Evolutionary conservation across 1,140 invertebrate species (phyloP), one percentile per base, ranked within the genome.

Genomic region (Euura saliciscinereae): DNA sequence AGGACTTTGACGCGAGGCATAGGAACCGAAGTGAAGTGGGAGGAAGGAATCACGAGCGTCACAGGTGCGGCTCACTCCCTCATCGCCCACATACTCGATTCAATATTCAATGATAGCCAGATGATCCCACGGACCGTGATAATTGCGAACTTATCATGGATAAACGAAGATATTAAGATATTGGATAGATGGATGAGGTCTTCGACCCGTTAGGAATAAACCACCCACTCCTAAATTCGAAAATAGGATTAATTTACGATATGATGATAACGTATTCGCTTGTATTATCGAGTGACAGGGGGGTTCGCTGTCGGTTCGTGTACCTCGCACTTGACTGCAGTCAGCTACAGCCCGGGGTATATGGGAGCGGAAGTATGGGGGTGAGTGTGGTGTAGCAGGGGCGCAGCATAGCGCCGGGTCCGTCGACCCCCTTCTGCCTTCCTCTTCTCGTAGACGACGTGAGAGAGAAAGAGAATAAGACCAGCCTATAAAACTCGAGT

Each of bases 1-100:
- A 80, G 79, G 79, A 80, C 78, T 80, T 28, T 76, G 42, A 66
- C 59, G 46, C 28, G n/a, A 59, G 59, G 46, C 28, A 28, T 28
- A 28, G 28, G 10, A 67, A 46, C 10, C 65, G 11, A 59, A 66
- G 11, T 7, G 65, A 59, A 64, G 28, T 28, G 28, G 28, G 28
- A 28, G 28, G 28, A 44, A 44, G 51, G n/a, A 8, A 46, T 42
- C 8, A 71, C 13, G 69, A 68, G 66, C 6, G 28, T 28, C 28
- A 28, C 28, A 28, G 28, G 28, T 28, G 28, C 28, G 28, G 28
- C 28, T 28, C 28, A 28, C 28, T 28, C 28, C 28, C 28, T 28
- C 28, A 28, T 28, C 28, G 28, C 28, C 28, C 28, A 28, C 28
- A 28, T 28, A 28, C 28, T 28, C 28, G 28, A 28, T 28, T 28